These are phyloP conservation scores for Brachyrhaphis roseni DNA, from an alignment of 2,797 vertebrate species.

Conservation along the genomic window DNA sequence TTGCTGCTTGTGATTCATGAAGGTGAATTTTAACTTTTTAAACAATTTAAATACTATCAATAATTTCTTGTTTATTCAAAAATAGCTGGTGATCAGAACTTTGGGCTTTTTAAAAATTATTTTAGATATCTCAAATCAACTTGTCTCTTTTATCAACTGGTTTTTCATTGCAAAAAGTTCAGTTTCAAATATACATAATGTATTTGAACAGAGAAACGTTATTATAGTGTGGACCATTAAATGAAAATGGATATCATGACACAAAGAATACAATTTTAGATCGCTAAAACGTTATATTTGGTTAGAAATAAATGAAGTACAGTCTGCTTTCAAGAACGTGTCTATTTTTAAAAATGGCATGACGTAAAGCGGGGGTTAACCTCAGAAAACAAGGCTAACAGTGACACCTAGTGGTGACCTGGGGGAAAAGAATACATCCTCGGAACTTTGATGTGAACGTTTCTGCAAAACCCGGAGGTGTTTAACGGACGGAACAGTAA, in stretches of 20 bases:
- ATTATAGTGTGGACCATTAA: not conserved
- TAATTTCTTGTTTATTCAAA: not conserved
- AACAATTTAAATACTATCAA: not conserved
- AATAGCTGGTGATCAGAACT: not conserved
- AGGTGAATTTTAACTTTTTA: not conserved
- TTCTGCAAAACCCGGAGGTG: constrained; percentile 21
- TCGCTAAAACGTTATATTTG: not conserved
- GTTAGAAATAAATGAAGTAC: not conserved
- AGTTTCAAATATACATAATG: not conserved
- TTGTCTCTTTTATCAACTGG: not conserved
- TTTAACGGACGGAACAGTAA: constrained; percentile 15
- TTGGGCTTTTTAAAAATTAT: not conserved
- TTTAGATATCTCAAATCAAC: not conserved
- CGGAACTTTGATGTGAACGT: constrained; percentile 27
- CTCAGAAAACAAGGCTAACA: not conserved
- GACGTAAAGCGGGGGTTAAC: not conserved
- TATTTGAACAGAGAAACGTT: not conserved
- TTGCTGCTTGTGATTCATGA: not conserved
- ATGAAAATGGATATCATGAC: not conserved
- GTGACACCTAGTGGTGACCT: constrained; percentile 22
- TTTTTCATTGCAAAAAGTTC: not conserved
- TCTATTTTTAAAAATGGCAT: no score
- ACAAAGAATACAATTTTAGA: not conserved
- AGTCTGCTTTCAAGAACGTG: not conserved
- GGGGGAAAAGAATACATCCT: not conserved